These are phyloP conservation scores for Tortricodes alternella DNA, from an alignment of 2,888 invertebrate species.

Conservation along the genomic window DNA sequence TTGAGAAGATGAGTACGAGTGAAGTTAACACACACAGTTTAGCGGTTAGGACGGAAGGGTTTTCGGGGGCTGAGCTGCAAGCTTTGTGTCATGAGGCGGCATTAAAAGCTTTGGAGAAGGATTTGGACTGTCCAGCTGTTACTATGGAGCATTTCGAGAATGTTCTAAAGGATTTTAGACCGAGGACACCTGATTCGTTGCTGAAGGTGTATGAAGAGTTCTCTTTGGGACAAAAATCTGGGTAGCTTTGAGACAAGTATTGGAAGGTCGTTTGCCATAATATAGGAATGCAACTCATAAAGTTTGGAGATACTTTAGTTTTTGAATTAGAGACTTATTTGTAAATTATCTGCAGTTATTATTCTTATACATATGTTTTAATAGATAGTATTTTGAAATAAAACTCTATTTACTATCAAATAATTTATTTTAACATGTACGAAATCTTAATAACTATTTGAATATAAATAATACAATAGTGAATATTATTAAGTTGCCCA, in stretches of 20 bases:
- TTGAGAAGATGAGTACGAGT: slow-evolving; percentile 87
- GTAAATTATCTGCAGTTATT: too few species aligned
- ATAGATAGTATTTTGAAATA: slow-evolving; percentile 4
- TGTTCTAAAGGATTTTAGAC: slow-evolving; percentile 87
- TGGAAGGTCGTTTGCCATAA: too few species aligned
- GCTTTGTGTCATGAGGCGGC: slow-evolving; percentile 97
- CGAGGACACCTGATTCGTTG: slow-evolving; percentile 88
- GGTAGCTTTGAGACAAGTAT: slow-evolving; percentile 40
- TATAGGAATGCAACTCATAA: too few species aligned
- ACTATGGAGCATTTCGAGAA: slow-evolving; percentile 87
- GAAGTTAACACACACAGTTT: slow-evolving; percentile 85
- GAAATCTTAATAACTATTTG: slow-evolving; percentile 52
- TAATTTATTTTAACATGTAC: slow-evolving; percentile 55
- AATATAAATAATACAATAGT: slow-evolving; percentile 52
- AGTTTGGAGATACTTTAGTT: too few species aligned
- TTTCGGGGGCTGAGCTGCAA: slow-evolving; percentile 96
- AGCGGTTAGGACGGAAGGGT: slow-evolving; percentile 88
- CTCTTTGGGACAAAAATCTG: slow-evolving; percentile 64
- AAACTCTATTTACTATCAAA: slow-evolving; percentile 34
- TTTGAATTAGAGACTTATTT: too few species aligned
- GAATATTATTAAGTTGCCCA: slow-evolving; percentile 17
- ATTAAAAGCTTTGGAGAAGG: slow-evolving; percentile 90
- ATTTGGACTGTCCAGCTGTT: slow-evolving; percentile 85
- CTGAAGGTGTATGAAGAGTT: slow-evolving; percentile 89
- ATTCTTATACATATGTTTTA: not conserved